These are phyloP conservation scores for Spinus olivaceus DNA, from an alignment of 2,797 vertebrate genomes.

Conservation along the genomic window DNA sequence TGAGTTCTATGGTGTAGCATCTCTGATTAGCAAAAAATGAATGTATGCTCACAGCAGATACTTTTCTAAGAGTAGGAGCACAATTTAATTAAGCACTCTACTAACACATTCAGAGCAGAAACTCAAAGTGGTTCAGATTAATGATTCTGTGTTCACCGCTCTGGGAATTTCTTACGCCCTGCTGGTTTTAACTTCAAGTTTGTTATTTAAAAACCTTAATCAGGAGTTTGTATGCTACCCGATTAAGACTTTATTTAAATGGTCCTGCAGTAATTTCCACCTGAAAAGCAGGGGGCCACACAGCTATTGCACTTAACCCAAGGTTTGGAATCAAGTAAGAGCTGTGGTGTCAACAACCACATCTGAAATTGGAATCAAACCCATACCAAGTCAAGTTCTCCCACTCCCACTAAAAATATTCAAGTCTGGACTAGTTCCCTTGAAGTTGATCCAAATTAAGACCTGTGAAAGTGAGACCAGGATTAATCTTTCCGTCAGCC, in stretches of 20 bases:
- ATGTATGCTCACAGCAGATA: not conserved
- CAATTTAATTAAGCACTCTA: constrained; percentile 20
- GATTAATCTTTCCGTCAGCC: not conserved
- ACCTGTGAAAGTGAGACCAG: not conserved
- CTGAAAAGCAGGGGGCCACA: not conserved
- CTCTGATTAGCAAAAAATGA: constrained; percentile 20
- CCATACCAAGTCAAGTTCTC: not conserved
- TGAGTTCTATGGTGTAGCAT: not conserved
- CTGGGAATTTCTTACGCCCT: not conserved
- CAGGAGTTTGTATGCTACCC: constrained; percentile 17
- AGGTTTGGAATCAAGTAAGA: not conserved
- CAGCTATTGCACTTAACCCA: not conserved
- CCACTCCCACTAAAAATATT: not conserved
- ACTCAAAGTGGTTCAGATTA: constrained; percentile 41
- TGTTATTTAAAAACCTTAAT: constrained; percentile 57
- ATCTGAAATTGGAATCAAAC: not conserved
- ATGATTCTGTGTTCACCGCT: not conserved
- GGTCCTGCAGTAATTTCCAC: not conserved
- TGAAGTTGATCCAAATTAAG: not conserved
- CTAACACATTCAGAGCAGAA: constrained; percentile 20
- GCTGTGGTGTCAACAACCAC: fast-evolving
- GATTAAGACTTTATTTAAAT: constrained; percentile 47
- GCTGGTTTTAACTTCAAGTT: constrained; percentile 36
- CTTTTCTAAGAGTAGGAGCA: not conserved
- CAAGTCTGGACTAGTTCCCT: not conserved